Conservation (phyloP, 1,140 invertebrate species). For the Melipona quadrifasciata region DNA sequence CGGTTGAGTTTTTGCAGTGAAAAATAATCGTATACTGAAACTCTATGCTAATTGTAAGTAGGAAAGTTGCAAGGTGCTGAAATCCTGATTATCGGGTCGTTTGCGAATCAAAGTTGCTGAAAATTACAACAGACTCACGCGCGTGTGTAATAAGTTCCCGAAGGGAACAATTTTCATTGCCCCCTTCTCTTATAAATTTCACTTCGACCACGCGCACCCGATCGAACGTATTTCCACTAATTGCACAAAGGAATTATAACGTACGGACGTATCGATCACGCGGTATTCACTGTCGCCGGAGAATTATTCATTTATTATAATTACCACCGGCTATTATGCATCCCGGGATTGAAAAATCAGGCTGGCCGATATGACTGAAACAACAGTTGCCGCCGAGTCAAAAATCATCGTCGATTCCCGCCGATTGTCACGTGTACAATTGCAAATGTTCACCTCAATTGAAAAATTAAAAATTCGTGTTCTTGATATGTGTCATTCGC, state of each 20-base stretch:
- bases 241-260: neutral
- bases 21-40: no score
- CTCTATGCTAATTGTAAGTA: no score
- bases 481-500: neutral
- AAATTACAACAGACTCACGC: no score
- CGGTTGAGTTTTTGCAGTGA: no score
- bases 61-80: no score
- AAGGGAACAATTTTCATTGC: no score
- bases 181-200: neutral
- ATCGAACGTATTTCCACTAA: neutral
- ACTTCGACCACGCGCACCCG: neutral
- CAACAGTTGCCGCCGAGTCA: neutral
- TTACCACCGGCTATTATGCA: neutral
- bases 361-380: neutral
- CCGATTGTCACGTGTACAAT: neutral
- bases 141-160: no score
- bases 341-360: neutral
- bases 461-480: no score
- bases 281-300: neutral
- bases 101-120: no score
- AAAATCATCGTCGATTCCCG: no score
- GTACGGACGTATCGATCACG: neutral
- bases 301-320: conserved; percentile 23
- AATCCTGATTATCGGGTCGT: no score
- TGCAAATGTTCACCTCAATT: neutral